These are phyloP conservation scores for Agelas oroides DNA, from an alignment of 37 sponge, comb jelly and placozoan species.

Conservation along the genomic window DNA sequence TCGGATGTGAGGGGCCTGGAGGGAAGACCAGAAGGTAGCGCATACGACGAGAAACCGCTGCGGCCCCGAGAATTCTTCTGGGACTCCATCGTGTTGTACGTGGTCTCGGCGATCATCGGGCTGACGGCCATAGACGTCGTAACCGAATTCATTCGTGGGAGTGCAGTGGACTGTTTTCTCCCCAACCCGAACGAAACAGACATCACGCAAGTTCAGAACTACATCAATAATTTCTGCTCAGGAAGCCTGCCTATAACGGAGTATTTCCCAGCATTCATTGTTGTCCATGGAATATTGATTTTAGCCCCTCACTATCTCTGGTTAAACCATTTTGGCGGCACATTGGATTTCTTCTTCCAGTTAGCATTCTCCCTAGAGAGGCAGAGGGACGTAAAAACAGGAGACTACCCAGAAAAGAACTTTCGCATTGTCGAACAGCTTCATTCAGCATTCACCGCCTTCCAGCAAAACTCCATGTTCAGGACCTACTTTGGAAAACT, in stretches of 20 bases:
- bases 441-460: not conserved
- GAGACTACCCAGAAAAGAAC: conserved; percentile 9
- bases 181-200: not conserved
- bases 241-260: conserved; percentile 17
- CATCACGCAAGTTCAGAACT: not conserved
- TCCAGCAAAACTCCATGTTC: not conserved
- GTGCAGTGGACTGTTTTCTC: conserved; percentile 14
- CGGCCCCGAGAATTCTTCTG: conserved; percentile 46
- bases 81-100: conserved; percentile 45
- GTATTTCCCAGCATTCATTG: conserved; percentile 15
- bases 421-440: not conserved
- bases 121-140: conserved; percentile 29
- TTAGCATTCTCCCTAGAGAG: conserved; percentile 7
- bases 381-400: conserved; percentile 32
- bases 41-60: not conserved
- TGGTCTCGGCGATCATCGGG: conserved; percentile 38
- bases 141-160: conserved; percentile 35
- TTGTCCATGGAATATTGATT: conserved; percentile 10
- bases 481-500: not conserved
- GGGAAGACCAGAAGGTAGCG: not conserved
- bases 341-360: conserved; percentile 28
- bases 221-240: conserved; percentile 15
- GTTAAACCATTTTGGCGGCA: conserved; percentile 1
- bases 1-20: not conserved
- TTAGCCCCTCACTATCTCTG: conserved; percentile 30